phyloP scores from a whole-genome alignment of 2,797 vertebrate genomes.

The Schizopygopsis pylzovi region DNA sequence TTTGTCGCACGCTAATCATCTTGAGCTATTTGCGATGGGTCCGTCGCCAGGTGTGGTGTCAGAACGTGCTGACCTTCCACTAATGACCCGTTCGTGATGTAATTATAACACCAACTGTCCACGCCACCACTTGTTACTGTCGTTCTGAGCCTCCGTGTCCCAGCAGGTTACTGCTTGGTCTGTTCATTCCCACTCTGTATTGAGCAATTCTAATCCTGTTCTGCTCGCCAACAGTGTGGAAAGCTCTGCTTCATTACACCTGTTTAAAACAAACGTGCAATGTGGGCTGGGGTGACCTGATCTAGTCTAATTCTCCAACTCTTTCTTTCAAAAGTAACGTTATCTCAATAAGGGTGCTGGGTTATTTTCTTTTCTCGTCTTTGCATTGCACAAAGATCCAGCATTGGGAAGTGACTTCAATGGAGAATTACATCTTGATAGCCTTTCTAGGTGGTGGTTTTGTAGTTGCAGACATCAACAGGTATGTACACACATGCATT shows the following conservation, averaged over 20 bases:
- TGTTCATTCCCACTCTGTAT: constrained; percentile 34
- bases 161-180: constrained; percentile 28
- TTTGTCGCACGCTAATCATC: constrained; percentile 49
- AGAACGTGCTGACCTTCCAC: constrained; percentile 56
- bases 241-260: constrained; percentile 53
- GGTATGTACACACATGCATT: constrained; percentile 18
- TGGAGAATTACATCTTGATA: constrained; percentile 42
- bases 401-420: constrained; percentile 48
- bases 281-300: constrained; percentile 60
- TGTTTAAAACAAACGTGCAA: constrained; percentile 50
- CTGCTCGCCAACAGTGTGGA: constrained; percentile 32
- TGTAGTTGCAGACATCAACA: constrained; percentile 33
- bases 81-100: constrained; percentile 61
- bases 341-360: constrained; percentile 43
- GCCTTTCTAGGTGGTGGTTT: constrained; percentile 45
- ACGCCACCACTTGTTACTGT: constrained; percentile 50
- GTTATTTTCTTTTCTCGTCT: constrained; percentile 39
- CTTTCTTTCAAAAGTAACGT: constrained; percentile 41
- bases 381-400: constrained; percentile 45
- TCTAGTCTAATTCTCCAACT: constrained; percentile 47
- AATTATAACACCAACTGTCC: constrained; percentile 65
- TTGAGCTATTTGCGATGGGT: constrained; percentile 36
- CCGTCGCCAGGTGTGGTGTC: constrained; percentile 57
- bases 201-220: constrained; percentile 34
- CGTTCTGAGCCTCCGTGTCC: constrained; percentile 43